Evolutionary conservation across 2,113 vertebrate species (phyloP).

Genomic region (Baryphthengus martii): DNA sequence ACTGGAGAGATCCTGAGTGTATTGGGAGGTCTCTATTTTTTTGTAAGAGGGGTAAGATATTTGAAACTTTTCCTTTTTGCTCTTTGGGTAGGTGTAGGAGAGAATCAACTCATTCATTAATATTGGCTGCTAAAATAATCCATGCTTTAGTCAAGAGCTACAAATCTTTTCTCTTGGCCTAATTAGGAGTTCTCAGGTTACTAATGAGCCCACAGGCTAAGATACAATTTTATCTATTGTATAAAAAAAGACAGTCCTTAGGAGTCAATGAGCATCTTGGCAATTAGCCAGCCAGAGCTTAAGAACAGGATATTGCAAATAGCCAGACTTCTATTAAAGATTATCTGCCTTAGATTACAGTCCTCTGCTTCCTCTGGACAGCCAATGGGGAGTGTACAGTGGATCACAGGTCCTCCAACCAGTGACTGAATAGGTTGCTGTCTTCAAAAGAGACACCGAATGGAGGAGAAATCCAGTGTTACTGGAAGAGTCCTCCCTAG

Average conservation of each 20-base stretch:
- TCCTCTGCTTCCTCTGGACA: background rate
- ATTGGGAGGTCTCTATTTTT: slow-evolving; percentile 84
- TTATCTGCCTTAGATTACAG: background rate
- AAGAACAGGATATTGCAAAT: background rate
- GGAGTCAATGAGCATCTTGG: background rate
- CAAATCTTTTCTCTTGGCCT: background rate
- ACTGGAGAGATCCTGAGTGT: slow-evolving; percentile 79
- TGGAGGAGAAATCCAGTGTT: background rate
- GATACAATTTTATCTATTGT: background rate
- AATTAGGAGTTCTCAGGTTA: background rate
- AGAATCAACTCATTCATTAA: background rate
- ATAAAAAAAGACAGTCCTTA: background rate
- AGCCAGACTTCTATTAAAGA: background rate
- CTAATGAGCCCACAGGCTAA: background rate
- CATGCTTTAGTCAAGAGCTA: background rate
- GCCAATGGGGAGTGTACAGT: background rate
- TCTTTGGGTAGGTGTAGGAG: background rate
- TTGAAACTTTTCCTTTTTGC: background rate
- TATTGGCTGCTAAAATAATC: background rate
- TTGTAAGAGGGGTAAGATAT: slow-evolving; percentile 85
- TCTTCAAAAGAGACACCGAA: background rate
- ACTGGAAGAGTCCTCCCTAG: background rate
- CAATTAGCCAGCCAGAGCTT: background rate
- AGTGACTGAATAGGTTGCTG: background rate
- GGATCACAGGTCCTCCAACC: background rate